Evolutionary conservation across 2,113 vertebrate genomes (phyloP), one percentile per base, ranked within the genome.

Genomic region (Mystacornis crossleyi): DNA sequence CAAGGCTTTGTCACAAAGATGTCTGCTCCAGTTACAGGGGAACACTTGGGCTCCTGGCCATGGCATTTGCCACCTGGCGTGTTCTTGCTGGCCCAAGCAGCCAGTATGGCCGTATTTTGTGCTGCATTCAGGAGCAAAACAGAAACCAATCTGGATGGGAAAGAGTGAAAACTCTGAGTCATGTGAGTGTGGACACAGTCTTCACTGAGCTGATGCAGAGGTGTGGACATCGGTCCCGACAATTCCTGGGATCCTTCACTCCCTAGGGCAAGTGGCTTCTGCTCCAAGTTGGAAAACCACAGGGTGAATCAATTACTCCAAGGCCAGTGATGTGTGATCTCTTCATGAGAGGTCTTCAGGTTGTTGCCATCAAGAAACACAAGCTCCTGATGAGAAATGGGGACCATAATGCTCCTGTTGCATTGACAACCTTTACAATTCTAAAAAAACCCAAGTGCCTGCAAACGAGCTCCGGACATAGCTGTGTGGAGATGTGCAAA

Each of bases 191-290:
- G 43, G 24, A 66, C 9, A 8, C 8, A 18, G 6, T 45, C 57
- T 60, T 71, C 10, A 78, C 31, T 0, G 0, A 84, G 31, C 61
- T 82, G 53, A 61, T 77, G 62, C 2, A 7, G 62, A 69, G 31
- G 6, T 57, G 18, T 65, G 50, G 58, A 28, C 0, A 0, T 79
- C 14, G 5, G 17, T 82, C 58, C 54, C 2, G 7, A n/a, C 0
- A 1, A 31, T 10, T 74, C 29, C 26, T 47, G 26, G 38, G 11
- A 66, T 71, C 9, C 9, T 82, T 21, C 51, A 28, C 26, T 24
- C 31, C 38, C 26, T 4, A 3, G 18, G 23, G 34, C 66, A 77
- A 42, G 31, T 38, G 36, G 21, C 47, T 83, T 85, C 34, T 81
- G 48, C 19, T 38, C 14, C 43, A 48, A 51, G 14, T 34, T 58